Percentiles rank a stretch among this genome's conserved stretches.
These are phyloP conservation scores for Misgurnus mizolepis DNA, from an alignment of 2,113 vertebrate species.

Conservation along the genomic window DNA sequence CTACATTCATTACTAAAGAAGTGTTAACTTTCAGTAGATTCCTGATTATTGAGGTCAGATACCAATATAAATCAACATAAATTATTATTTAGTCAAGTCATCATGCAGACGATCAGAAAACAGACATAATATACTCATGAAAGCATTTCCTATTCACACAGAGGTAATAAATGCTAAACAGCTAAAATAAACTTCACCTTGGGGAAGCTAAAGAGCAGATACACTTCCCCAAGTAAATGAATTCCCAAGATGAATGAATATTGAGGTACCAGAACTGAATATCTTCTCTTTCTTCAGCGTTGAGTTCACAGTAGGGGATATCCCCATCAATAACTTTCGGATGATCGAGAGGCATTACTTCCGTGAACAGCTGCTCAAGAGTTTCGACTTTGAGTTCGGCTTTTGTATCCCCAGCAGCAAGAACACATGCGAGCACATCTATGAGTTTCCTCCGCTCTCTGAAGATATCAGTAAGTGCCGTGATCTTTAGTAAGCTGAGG, in stretches of 20 bases:
- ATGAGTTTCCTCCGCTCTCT: conserved; percentile 92
- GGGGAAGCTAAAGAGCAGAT: too few species aligned
- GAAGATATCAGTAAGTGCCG: conserved; percentile 89
- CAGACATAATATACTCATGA: background rate
- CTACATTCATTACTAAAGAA: background rate
- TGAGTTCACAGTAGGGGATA: conserved; percentile 95
- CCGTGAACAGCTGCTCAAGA: conserved; percentile 91
- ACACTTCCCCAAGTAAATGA: too few species aligned
- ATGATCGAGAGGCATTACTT: conserved; percentile 99
- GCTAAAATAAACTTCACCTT: too few species aligned
- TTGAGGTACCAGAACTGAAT: background rate
- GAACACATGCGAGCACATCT: conserved; percentile 98
- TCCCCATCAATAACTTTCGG: conserved; percentile 93
- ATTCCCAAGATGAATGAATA: background rate
- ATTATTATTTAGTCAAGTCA: background rate
- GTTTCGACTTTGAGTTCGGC: conserved; percentile 97
- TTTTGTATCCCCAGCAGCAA: conserved; percentile 99
- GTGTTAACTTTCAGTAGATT: background rate
- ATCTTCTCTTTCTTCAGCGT: conserved; percentile 74
- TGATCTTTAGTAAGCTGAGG: background rate
- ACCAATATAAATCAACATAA: conserved; percentile 3
- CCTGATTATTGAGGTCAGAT: conserved; percentile 31
- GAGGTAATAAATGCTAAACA: background rate
- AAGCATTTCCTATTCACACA: background rate
- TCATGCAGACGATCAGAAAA: background rate